Evolutionary conservation across 2,113 vertebrate genomes (phyloP).

Genomic region (Asarcornis scutulata): DNA sequence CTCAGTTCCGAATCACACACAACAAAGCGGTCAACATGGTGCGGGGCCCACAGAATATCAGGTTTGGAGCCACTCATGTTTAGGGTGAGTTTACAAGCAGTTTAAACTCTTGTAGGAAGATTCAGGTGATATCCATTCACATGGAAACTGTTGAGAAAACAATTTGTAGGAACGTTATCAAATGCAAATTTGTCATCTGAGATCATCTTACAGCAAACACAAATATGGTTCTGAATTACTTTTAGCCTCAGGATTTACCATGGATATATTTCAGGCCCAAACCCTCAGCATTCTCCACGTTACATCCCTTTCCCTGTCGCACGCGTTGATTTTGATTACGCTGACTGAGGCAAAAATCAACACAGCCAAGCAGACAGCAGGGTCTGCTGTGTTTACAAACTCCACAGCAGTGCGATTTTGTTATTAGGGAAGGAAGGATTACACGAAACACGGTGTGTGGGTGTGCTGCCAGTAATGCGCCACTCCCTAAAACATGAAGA

Average conservation of each 20-base stretch:
- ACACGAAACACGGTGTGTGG: fast-evolving
- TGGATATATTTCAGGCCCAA: fast-evolving
- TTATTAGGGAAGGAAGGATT: neutral
- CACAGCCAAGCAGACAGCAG: neutral
- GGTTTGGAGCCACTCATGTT: conserved; percentile 96
- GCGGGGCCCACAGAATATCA: conserved; percentile 97
- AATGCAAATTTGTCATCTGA: neutral
- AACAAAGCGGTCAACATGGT: conserved; percentile 94
- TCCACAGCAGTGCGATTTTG: neutral
- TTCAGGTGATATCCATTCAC: conserved; percentile 73
- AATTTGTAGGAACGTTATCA: neutral
- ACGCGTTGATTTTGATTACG: neutral
- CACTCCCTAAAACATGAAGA: neutral
- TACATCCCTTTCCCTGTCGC: neutral
- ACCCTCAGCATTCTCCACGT: too few species aligned
- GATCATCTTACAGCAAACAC: neutral
- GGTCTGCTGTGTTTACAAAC: neutral
- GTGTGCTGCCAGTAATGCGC: neutral
- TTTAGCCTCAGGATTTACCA: neutral
- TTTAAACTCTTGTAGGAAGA: conserved; percentile 12
- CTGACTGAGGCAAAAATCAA: neutral
- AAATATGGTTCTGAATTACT: neutral
- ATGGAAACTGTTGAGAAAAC: conserved; percentile 45
- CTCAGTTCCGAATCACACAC: conserved; percentile 96
- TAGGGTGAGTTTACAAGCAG: neutral